Conservation (phyloP, 2,797 vertebrate genomes). For the Miichthys miiuy region DNA sequence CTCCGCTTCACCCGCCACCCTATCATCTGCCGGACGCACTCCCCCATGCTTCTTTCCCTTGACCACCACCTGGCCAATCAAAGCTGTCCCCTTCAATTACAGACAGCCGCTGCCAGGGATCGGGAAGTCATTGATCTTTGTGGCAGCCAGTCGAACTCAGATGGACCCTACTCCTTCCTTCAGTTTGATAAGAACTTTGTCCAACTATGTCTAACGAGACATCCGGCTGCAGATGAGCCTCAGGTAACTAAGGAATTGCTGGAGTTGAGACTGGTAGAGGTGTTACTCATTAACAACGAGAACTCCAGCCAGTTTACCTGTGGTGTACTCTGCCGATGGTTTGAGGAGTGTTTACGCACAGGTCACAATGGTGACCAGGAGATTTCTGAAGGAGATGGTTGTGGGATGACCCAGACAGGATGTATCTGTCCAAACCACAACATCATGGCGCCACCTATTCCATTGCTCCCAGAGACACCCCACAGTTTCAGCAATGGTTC, state of each 20-base stretch:
- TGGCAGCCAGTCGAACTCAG: conserved; percentile 62
- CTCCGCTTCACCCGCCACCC: conserved; percentile 95
- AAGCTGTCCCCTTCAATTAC: conserved; percentile 89
- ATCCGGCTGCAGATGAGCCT: conserved; percentile 84
- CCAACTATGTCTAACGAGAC: conserved; percentile 92
- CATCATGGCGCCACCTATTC: conserved; percentile 78
- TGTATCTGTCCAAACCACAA: conserved; percentile 91
- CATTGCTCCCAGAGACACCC: conserved; percentile 80
- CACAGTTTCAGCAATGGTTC: conserved; percentile 85
- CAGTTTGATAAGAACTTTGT: conserved; percentile 99
- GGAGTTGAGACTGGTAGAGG: conserved; percentile 94
- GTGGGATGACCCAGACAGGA: conserved; percentile 94
- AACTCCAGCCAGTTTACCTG: conserved; percentile 99
- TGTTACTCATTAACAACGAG: conserved; percentile 97
- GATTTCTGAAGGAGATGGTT: conserved; percentile 83
- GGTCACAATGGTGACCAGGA: conserved; percentile 65
- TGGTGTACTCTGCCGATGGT: conserved; percentile 95
- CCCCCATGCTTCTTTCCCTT: conserved; percentile 94
- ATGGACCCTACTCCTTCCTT: conserved; percentile 90
- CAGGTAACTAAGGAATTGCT: conserved; percentile 87
- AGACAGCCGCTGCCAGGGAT: conserved; percentile 65
- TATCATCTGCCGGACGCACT: conserved; percentile 91
- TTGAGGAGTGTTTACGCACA: conserved; percentile 93
- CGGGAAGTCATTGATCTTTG: conserved; percentile 91
- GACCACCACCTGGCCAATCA: conserved; percentile 97